These are phyloP conservation scores for Loris lydekkerianus DNA, from an alignment of 2,797 vertebrate genomes.

Conservation along the genomic window DNA sequence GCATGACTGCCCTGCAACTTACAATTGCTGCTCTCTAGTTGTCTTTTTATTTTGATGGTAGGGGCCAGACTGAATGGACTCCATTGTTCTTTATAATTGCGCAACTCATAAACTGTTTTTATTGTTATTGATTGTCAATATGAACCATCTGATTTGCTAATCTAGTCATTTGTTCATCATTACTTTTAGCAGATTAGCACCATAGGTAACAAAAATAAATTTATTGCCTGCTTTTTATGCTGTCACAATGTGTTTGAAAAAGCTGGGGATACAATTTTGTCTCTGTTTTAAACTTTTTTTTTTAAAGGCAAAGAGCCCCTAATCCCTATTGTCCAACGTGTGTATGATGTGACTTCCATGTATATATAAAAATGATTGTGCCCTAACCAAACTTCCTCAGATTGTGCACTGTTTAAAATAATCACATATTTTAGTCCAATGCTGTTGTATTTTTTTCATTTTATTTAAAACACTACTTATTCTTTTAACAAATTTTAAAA, in stretches of 20 bases:
- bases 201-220: slow-evolving; percentile 58
- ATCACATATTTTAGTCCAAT: slow-evolving; percentile 91
- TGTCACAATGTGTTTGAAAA: slow-evolving; percentile 70
- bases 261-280: slow-evolving; percentile 81
- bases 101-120: slow-evolving; percentile 3
- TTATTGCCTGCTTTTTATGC: slow-evolving; percentile 76
- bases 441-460: slow-evolving; percentile 88
- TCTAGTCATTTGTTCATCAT: not conserved
- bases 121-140: slow-evolving; percentile 49
- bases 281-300: slow-evolving; percentile 73
- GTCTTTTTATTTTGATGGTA: not conserved
- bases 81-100: not conserved
- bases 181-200: slow-evolving; percentile 70
- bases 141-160: not conserved
- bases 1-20: slow-evolving; percentile 1
- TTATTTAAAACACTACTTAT: slow-evolving; percentile 91
- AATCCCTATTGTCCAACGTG: slow-evolving; percentile 79
- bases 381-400: slow-evolving; percentile 93
- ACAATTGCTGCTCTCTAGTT: slow-evolving; percentile 52
- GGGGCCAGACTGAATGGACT: slow-evolving; percentile 46
- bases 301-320: slow-evolving; percentile 66
- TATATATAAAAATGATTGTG: slow-evolving; percentile 88
- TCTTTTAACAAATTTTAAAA: slow-evolving; percentile 84
- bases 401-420: slow-evolving; percentile 94
- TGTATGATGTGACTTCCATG: slow-evolving; percentile 91